These are phyloP conservation scores for Oxycera nigricornis DNA, from an alignment of 2,888 invertebrate genomes.

Conservation along the genomic window DNA sequence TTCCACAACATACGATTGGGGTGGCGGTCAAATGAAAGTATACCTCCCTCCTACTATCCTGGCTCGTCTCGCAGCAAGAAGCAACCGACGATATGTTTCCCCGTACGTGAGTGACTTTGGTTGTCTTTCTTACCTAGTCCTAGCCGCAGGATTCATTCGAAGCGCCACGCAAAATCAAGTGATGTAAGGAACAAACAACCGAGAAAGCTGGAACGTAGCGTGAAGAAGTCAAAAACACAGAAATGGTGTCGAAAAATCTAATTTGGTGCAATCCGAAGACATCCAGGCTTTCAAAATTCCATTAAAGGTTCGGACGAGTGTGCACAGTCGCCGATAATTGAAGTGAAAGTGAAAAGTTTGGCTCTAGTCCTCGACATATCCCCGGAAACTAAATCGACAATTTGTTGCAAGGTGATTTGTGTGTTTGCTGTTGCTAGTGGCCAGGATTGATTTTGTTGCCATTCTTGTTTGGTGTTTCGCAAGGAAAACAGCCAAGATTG, in stretches of 20 bases:
- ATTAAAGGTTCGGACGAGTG: neutral
- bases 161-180: constrained; percentile 3
- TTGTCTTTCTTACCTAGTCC: neutral
- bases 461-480: neutral
- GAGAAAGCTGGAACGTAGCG: neutral
- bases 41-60: neutral
- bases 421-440: neutral
- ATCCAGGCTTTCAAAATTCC: neutral
- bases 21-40: neutral
- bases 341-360: constrained; percentile 16
- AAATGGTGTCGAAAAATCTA: constrained; percentile 11
- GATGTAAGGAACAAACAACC: neutral
- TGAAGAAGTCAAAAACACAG: neutral
- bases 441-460: neutral
- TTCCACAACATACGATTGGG: neutral
- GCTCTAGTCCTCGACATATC: neutral
- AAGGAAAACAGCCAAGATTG: too few relatives aligned
- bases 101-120: neutral
- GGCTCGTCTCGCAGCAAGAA: neutral
- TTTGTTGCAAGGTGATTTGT: neutral
- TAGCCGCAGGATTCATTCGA: neutral
- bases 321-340: neutral
- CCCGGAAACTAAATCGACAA: constrained; percentile 1
- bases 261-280: neutral
- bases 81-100: neutral